A percentile compares a stretch with the other conserved stretches of the same genome.
Conservation (phyloP, 2,113 vertebrate genomes). For the Ramphastos sulfuratus region DNA sequence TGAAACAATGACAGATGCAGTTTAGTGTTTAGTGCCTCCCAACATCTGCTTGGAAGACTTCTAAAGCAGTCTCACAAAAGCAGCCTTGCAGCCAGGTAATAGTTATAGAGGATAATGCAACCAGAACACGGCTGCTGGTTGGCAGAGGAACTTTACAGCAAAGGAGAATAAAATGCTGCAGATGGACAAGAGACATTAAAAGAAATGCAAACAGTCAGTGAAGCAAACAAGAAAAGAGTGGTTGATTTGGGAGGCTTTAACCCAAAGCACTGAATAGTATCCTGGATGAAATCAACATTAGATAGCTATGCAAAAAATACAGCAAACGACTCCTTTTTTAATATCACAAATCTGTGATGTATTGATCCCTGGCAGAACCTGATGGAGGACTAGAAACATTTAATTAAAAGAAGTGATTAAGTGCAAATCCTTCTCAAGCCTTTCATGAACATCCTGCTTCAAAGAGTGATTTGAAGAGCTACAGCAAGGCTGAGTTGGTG, state of each 20-base stretch:
- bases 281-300: not conserved
- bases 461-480: not conserved
- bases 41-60: not conserved
- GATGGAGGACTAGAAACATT: not conserved
- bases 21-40: not conserved
- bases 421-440: constrained; percentile 9
- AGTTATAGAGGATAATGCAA: not conserved
- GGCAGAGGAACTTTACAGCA: not conserved
- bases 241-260: not conserved
- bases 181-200: not conserved
- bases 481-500: not conserved
- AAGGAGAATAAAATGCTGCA: not conserved
- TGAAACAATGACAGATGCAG: not conserved
- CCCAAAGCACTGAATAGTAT: not conserved
- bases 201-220: not conserved
- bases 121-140: not conserved
- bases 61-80: not conserved
- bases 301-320: not conserved
- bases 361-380: not conserved
- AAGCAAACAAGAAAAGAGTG: not conserved
- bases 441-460: not conserved
- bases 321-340: not conserved
- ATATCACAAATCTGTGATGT: not conserved
- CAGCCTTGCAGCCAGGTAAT: not conserved
- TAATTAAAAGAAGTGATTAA: constrained; percentile 50